phyloP scores from a whole-genome alignment of 2,888 invertebrate genomes.

The Drosophila phalerata region DNA sequence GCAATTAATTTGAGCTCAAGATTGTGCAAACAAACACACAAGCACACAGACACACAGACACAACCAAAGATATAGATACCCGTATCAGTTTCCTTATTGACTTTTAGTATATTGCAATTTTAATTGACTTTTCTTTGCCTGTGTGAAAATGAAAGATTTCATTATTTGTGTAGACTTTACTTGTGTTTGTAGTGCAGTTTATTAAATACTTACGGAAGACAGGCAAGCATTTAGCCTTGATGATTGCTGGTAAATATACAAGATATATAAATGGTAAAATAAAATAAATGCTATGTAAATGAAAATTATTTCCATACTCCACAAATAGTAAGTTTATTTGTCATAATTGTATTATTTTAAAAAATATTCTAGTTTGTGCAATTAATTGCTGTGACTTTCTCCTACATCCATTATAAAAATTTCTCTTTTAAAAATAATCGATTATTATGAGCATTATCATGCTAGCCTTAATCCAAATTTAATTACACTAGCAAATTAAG shows the following conservation, averaged over 20 bases:
- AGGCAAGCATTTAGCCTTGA: neutral
- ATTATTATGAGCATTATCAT: neutral
- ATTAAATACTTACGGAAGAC: neutral
- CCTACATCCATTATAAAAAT: neutral
- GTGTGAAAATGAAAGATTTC: constrained; percentile 2
- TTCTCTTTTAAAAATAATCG: neutral
- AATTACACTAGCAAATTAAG: constrained; percentile 20
- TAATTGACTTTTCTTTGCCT: constrained; percentile 20
- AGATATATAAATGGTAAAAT: too few species aligned
- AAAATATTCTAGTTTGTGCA: too few species aligned
- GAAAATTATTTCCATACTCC: too few species aligned
- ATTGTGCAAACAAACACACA: constrained; percentile 26
- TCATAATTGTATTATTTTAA: too few species aligned
- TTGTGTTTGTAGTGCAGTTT: neutral
- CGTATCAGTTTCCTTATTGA: constrained; percentile 20
- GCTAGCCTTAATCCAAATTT: neutral
- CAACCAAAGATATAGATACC: neutral
- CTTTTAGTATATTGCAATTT: constrained; percentile 10
- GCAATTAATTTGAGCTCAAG: constrained; percentile 57
- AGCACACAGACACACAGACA: constrained; percentile 5
- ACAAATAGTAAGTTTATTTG: too few species aligned
- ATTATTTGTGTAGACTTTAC: constrained; percentile 1
- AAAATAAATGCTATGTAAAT: neutral
- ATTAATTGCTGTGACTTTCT: neutral
- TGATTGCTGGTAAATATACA: neutral